A percentile compares a stretch with the other conserved stretches of the same genome.
Conservation (phyloP, 2,113 vertebrate genomes). For the Xerus inauris region DNA sequence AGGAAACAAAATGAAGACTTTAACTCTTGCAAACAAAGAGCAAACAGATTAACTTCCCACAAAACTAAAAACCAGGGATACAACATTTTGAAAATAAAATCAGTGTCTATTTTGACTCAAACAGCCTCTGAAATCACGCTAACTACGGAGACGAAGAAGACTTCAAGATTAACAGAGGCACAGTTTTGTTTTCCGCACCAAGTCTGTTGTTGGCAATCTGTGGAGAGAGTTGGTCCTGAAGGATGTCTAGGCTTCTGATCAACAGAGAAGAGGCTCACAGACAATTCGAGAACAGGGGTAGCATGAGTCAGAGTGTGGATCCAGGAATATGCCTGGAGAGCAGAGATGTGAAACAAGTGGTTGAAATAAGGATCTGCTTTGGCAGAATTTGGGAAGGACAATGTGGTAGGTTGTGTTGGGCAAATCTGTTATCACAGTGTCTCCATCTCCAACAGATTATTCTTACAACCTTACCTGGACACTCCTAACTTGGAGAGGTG, state of each 20-base stretch:
- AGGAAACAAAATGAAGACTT: not conserved
- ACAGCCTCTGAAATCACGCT: not conserved
- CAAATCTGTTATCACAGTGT: not conserved
- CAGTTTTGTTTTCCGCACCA: not conserved
- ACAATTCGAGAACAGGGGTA: not conserved
- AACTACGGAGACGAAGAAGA: not conserved
- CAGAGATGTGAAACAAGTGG: not conserved
- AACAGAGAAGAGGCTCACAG: not conserved
- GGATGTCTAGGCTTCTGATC: not conserved
- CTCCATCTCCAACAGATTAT: not conserved
- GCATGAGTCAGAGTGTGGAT: not conserved
- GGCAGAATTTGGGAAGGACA: not conserved
- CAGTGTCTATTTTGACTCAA: not conserved
- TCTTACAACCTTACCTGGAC: not conserved
- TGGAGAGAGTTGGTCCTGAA: not conserved
- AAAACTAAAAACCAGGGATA: not conserved
- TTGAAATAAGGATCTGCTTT: not conserved
- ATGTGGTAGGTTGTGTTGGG: not conserved
- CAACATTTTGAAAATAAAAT: conserved; percentile 16
- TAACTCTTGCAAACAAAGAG: not conserved
- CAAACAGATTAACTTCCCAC: not conserved
- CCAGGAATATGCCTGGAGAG: not conserved
- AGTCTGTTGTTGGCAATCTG: not conserved
- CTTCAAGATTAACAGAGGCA: not conserved
- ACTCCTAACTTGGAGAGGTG: not conserved